Conservation (phyloP, 2,797 vertebrate species). For the Galago senegalensis region DNA sequence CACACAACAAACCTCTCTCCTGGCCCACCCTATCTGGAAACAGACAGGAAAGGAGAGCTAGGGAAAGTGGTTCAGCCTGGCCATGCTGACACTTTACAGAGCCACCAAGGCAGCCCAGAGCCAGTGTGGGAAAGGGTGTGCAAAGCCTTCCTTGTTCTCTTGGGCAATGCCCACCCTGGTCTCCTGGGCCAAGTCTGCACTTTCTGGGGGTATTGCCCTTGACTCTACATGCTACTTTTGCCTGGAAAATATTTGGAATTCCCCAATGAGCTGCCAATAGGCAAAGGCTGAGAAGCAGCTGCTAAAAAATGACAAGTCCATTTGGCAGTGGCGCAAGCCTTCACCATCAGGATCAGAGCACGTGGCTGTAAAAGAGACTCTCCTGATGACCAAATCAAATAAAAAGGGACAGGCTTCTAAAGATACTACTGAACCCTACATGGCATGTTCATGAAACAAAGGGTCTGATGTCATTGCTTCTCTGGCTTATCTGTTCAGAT, state of each 20-base stretch:
- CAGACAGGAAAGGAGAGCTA: neutral
- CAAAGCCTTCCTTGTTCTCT: neutral
- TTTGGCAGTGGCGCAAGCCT: neutral
- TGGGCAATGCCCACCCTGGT: neutral
- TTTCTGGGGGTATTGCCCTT: neutral
- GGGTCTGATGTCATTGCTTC: neutral
- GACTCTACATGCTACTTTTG: neutral
- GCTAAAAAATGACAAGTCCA: slow-evolving; percentile 1
- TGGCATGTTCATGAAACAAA: neutral
- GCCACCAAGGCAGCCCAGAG: neutral
- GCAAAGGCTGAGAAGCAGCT: neutral
- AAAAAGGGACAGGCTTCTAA: neutral
- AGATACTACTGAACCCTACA: neutral
- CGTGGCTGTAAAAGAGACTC: neutral
- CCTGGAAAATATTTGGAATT: neutral
- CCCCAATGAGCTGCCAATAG: neutral
- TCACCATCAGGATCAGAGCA: neutral
- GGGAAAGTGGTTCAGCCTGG: neutral
- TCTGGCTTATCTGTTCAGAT: neutral
- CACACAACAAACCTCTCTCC: too few species aligned
- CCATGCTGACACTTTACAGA: neutral
- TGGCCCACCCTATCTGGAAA: neutral
- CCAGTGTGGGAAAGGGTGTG: neutral
- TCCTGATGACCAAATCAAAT: neutral
- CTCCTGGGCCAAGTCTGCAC: neutral